Base-by-base conservation (phyloP, 2,113 vertebrate species). In the Platichthys stellatus region DNA sequence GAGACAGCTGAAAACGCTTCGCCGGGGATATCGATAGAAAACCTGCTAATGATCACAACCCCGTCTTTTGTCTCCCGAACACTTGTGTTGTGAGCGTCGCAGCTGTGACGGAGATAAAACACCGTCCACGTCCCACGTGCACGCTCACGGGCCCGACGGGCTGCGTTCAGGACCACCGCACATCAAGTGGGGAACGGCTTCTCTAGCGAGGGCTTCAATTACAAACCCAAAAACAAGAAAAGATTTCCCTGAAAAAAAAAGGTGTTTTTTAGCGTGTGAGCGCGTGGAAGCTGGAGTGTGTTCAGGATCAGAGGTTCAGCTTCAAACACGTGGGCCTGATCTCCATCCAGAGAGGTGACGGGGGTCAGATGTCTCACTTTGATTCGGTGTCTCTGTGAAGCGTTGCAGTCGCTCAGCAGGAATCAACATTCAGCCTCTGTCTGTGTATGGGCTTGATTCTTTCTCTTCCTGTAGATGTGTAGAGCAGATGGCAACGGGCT, bases 401-500 rank as follows among this genome's bases (percentile, higher is more conserved):
- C 63, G 67, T 51, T 35, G 58, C 72, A 72, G 75, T 75, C 65
- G 67, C 84, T 59, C 18, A 53, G 59, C 68, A 81, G 60, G 49
- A 61, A 51, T 70, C 70, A 68, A 63, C 4, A 38, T 78, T 80
- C 58, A 59, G 59, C 59, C 47, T 76, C 51, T 57, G 63, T 83
- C 51, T 49, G 40, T 43, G 51, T 12, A n/a, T 70, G 65, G 54
- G 53, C 49, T 74, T 74, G 5, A 38, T 80, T 60, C 58, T 49
- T 8, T 53, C n/a, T n/a, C n/a, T 10, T n/a, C 69, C 66, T 71
- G 78, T 78, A 66, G 63, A 81, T 63, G 65, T 80, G 60, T 70
- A 75, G 83, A 88, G 72, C 83, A 88, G 80, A 85, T 85, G 76
- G 70, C 43, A n/a, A 43, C 74, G 68, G 69, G 76, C 49, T 51